Base-by-base conservation (phyloP, 2,797 vertebrate species). In the Columba guinea region DNA sequence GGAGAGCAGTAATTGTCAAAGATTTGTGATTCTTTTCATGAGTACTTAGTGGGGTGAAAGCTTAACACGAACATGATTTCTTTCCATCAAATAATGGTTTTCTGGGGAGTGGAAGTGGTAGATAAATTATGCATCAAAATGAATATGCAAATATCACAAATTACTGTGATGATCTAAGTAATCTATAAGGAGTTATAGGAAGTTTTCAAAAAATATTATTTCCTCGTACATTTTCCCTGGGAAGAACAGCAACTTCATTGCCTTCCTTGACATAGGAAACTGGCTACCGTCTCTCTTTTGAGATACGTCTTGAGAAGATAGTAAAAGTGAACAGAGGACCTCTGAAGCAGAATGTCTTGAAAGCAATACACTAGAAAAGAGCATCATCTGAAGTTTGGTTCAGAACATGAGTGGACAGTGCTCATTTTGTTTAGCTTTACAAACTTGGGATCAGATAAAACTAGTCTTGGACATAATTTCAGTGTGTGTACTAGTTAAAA, bases 51-150 rank as follows among this genome's bases (percentile, higher is more conserved):
- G 2, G 5, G 9, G 1, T 1, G 1, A 9, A 27, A 46, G 10
- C 13, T 28, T 58, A 41, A 13, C 4, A 16, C 4, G 0, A 18
- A 30, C 2, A 0, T 56, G 4, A 48, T 9, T 79, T 74, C 8
- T 53, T 84, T 58, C 49, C 49, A 39, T 34, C 27, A 58, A 30
- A 55, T 11, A 53, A 19, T 17, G 5, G 3, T 49, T 91, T 89
- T 62, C 15, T 35, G 27, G 13, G 8, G 26, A 56, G 17, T 9
- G 10, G 10, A 10, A n/a, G 13, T 3, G 10, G 1, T 2, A 1
- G 34, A 17, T 22, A 59, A 32, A 32, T 44, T 9, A 19, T 28
- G 10, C 11, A 41, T 52, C 5, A 75, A 44, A 78, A 85, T 19
- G 30, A 56, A 73, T 77, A 64, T 18, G 11, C 11, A 52, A 35